Evolutionary conservation across 2,113 vertebrate species (phyloP), one percentile per base, ranked within the genome.

Genomic region (Cebidichthys violaceus): DNA sequence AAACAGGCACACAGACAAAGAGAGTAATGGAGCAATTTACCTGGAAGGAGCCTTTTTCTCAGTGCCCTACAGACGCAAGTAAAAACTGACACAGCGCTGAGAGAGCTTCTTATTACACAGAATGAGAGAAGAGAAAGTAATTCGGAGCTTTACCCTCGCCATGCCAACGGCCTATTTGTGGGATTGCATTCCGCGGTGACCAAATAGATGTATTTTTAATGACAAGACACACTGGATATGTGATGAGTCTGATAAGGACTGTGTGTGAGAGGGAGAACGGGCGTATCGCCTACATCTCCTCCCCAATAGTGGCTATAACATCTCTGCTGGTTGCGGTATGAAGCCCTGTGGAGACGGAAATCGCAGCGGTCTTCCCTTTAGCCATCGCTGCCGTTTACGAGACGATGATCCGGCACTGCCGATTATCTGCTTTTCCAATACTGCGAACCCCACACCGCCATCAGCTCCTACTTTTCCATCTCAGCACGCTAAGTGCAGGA

Each of bases 351-450:
- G 66, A 43, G 78, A 88, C 41, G 67, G 82, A 71, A 85, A 90
- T 86, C 83, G 61, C 75, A 11, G 24, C 31, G 45, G 52, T 50
- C 83, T 82, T 92, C 84, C 89, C 84, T 90, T 89, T 87, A 75
- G 72, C 73, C 70, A 54, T 80, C 24, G 45, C 20, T 41, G 75
- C 0, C 1, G 70, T 79, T 67, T 41, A 77, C 55, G 3, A 85
- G 39, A 20, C 9, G 0, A 37, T 52, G 27, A 73, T 89, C 90
- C 43, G 43, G 73, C 83, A 76, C 13, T 43, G 60, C 60, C 81
- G 82, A 83, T 90, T 86, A 84, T 89, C 82, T 86, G 18, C 47
- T 84, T 81, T 57, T 62, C 55, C 54, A 29, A 22, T 74, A 43
- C 67, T 29, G 11, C 45, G 45, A 59, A 27, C 18, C 45, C 50